Evolutionary conservation across 2,113 vertebrate species (phyloP).

Genomic region (Dicaeum eximium): DNA sequence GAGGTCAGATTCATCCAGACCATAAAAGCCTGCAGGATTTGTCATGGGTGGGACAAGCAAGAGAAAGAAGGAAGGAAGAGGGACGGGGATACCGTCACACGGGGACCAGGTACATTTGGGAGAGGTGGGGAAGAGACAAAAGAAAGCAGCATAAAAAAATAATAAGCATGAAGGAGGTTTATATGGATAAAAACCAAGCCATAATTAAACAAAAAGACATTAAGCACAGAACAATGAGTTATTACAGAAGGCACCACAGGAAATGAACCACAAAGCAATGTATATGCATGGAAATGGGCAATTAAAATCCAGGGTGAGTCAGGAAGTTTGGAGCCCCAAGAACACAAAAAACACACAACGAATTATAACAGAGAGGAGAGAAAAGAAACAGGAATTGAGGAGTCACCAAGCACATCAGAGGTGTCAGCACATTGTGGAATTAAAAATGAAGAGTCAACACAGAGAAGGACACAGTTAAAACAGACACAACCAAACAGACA

Average conservation of each 20-base stretch:
- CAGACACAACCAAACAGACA: neutral
- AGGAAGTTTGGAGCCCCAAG: neutral
- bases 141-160: conserved; percentile 20
- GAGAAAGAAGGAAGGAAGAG: neutral
- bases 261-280: neutral
- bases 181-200: neutral
- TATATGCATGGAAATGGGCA: neutral
- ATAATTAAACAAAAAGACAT: conserved; percentile 34
- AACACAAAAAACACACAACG: neutral
- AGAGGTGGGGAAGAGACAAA: neutral
- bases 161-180: conserved; percentile 45
- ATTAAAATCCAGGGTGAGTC: conserved; percentile 26
- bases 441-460: neutral
- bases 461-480: neutral
- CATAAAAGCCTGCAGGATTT: conserved; percentile 83
- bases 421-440: neutral
- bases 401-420: neutral
- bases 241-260: neutral
- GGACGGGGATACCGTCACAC: neutral
- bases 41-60: conserved; percentile 30
- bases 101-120: neutral
- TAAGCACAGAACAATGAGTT: neutral
- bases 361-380: neutral
- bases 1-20: conserved; percentile 85
- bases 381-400: neutral